phyloP scores from a whole-genome alignment of 2,113 vertebrate genomes.

The Scomber scombrus region DNA sequence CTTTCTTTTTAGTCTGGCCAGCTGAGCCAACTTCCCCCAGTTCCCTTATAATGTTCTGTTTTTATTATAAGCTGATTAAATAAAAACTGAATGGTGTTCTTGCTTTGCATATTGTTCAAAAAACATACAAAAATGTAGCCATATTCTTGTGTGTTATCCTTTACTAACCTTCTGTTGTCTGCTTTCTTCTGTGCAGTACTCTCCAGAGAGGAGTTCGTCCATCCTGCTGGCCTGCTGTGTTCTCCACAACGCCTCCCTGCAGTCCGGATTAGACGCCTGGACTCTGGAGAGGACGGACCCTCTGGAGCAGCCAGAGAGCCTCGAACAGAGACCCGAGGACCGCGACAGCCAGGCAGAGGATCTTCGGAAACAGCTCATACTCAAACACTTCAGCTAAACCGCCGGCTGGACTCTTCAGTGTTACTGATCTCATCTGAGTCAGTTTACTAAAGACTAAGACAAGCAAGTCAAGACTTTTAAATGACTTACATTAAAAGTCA shows the following conservation, averaged over 20 bases:
- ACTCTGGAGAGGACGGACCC: slow-evolving; percentile 86
- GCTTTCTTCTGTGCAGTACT: slow-evolving; percentile 85
- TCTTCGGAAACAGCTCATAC: slow-evolving; percentile 88
- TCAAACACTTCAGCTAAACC: slow-evolving; percentile 90
- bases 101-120: too few species aligned
- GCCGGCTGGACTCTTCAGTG: not conserved
- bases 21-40: too few species aligned
- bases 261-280: slow-evolving; percentile 93
- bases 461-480: not conserved
- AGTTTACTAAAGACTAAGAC: not conserved
- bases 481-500: not conserved
- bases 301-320: slow-evolving; percentile 87
- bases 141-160: too few species aligned
- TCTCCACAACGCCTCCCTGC: slow-evolving; percentile 94
- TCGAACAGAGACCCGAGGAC: slow-evolving; percentile 87
- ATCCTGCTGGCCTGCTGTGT: slow-evolving; percentile 97
- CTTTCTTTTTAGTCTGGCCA: too few species aligned
- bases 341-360: slow-evolving; percentile 89
- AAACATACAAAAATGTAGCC: too few species aligned
- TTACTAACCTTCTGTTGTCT: not conserved
- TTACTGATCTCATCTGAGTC: not conserved
- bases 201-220: slow-evolving; percentile 93
- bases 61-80: too few species aligned
- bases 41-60: too few species aligned
- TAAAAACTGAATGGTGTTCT: too few species aligned